These are phyloP conservation scores for Musca domestica DNA, from an alignment of 1,140 invertebrate genomes.

Conservation along the genomic window DNA sequence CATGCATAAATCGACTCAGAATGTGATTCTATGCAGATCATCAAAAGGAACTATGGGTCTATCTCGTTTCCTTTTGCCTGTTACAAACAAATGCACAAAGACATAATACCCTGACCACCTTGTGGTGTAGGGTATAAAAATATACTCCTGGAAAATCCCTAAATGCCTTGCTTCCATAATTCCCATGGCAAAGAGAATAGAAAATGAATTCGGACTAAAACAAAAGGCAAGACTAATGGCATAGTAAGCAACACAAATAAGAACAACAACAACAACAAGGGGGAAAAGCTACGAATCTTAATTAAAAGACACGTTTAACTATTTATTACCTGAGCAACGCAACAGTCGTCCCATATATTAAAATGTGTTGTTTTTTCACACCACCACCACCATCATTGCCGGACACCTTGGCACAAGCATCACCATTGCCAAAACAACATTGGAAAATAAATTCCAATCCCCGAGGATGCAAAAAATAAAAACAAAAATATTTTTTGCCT, in stretches of 20 bases:
- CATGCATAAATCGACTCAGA: too few species aligned
- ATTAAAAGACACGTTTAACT: conserved; percentile 18
- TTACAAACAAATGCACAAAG: too few species aligned
- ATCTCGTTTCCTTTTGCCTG: too few species aligned
- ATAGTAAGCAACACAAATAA: neutral
- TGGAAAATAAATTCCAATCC: neutral
- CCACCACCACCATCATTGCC: too few species aligned
- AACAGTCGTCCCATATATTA: conserved; percentile 18
- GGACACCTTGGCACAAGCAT: neutral
- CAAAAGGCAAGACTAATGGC: neutral
- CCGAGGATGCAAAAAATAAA: neutral
- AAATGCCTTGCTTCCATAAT: too few species aligned
- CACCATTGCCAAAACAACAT: neutral
- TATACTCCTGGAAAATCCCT: too few species aligned
- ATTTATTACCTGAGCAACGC: conserved; percentile 14
- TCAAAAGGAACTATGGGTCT: too few species aligned
- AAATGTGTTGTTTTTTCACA: neutral
- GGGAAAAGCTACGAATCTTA: conserved; percentile 6
- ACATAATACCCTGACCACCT: too few species aligned
- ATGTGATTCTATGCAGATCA: too few species aligned
- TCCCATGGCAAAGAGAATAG: neutral
- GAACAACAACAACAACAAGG: neutral
- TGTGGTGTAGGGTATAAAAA: too few species aligned
- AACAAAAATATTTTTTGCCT: neutral
- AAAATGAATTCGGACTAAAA: neutral